A percentile compares a stretch with the other conserved stretches of the same genome.
Evolutionary conservation across 2,797 vertebrate species (phyloP).

Genomic region (Paedocypris micromegethes): DNA sequence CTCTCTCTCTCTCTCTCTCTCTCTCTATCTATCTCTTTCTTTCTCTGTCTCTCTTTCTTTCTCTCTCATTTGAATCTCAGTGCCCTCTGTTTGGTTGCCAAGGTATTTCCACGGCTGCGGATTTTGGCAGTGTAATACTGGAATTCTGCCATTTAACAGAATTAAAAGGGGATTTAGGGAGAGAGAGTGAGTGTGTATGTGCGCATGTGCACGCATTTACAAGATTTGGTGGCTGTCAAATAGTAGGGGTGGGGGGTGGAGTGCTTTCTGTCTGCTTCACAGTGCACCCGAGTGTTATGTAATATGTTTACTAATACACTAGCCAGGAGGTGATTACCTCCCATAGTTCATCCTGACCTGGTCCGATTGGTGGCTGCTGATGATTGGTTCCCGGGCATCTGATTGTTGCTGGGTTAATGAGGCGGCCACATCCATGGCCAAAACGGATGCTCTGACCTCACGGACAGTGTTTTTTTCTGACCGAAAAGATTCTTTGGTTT

Average conservation of each 20-base stretch:
- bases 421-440: slow-evolving; percentile 9
- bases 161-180: slow-evolving; percentile 50
- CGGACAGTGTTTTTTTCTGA: slow-evolving; percentile 1
- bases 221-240: slow-evolving; percentile 13
- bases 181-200: slow-evolving; percentile 13
- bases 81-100: slow-evolving; percentile 44
- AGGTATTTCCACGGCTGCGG: slow-evolving; percentile 40
- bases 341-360: slow-evolving; percentile 33
- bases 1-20: neutral
- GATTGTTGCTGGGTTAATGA: slow-evolving; percentile 42
- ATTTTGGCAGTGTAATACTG: slow-evolving; percentile 42
- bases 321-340: slow-evolving; percentile 42
- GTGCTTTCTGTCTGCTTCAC: slow-evolving; percentile 28
- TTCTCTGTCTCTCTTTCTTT: slow-evolving; percentile 9
- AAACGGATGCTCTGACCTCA: neutral
- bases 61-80: slow-evolving; percentile 35
- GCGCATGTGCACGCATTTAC: slow-evolving; percentile 4
- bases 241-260: slow-evolving; percentile 8
- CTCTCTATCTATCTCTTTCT: slow-evolving; percentile 2
- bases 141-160: slow-evolving; percentile 40
- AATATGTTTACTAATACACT: slow-evolving; percentile 44
- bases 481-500: too few relatives aligned
- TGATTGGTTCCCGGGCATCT: slow-evolving; percentile 26
- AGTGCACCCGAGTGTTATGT: slow-evolving; percentile 40
- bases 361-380: slow-evolving; percentile 37